Conservation (phyloP, 2,797 vertebrate genomes). For the Oophaga sylvatica region DNA sequence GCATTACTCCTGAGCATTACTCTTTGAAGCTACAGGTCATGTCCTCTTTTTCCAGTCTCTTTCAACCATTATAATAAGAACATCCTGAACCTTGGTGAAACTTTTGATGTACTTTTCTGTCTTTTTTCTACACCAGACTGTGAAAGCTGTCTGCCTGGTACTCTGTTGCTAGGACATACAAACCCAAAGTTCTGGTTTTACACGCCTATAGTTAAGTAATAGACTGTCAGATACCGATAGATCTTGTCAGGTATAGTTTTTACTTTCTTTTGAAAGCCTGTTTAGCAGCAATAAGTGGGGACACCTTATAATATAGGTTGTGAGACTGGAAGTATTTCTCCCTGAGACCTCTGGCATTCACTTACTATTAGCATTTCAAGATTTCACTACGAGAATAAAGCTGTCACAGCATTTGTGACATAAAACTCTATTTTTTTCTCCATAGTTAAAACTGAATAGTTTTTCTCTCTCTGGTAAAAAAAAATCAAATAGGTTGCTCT, state of each 20-base stretch:
- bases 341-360: background rate
- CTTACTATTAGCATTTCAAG: background rate
- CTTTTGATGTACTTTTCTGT: background rate
- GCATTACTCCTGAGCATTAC: slow-evolving; percentile 10
- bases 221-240: background rate
- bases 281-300: background rate
- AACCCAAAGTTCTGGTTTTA: background rate
- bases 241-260: no score
- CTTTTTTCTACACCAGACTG: background rate
- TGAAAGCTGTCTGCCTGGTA: background rate
- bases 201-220: background rate
- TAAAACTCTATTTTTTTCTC: background rate
- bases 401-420: background rate
- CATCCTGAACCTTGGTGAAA: slow-evolving; percentile 1
- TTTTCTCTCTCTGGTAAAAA: background rate
- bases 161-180: background rate
- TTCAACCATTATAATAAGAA: background rate
- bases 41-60: background rate
- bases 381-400: background rate
- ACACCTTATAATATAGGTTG: background rate
- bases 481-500: background rate
- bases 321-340: background rate
- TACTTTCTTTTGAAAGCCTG: background rate
- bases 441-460: background rate
- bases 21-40: slow-evolving; percentile 17